These are phyloP conservation scores for Aphaenogaster rudis DNA, from an alignment of 1,140 invertebrate genomes.

Conservation along the genomic window DNA sequence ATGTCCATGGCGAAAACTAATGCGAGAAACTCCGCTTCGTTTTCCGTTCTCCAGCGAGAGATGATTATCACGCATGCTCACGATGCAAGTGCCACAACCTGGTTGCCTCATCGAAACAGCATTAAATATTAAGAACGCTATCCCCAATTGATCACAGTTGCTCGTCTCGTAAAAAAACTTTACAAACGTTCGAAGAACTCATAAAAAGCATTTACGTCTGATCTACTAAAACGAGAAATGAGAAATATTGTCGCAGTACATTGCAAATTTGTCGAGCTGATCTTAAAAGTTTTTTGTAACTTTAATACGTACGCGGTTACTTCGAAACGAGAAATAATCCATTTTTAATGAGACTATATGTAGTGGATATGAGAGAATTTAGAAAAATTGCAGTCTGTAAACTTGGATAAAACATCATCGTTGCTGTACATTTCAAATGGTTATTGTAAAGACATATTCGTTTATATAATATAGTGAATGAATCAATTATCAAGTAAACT, in stretches of 20 bases:
- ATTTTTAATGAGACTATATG: background rate
- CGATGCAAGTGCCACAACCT: background rate
- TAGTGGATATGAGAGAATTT: background rate
- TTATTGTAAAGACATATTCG: background rate
- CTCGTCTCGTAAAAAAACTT: constrained; percentile 7
- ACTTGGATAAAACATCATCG: background rate
- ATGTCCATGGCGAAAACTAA: background rate
- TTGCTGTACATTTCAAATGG: background rate
- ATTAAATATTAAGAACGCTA: constrained; percentile 38
- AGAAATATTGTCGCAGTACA: background rate
- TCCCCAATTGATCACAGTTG: background rate
- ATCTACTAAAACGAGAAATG: background rate
- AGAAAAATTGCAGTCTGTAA: background rate
- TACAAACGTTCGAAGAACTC: background rate
- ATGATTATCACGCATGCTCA: background rate
- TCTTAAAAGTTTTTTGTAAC: background rate
- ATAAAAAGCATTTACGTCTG: background rate
- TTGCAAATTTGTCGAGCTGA: background rate
- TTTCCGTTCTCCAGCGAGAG: background rate
- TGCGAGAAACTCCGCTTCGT: background rate
- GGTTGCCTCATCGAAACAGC: background rate
- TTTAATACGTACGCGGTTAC: background rate
- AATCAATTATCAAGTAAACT: too few relatives aligned
- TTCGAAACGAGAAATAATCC: background rate
- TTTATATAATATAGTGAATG: too few relatives aligned